Percentiles rank a stretch among this genome's conserved stretches.
phyloP scores from a whole-genome alignment of 1,140 invertebrate species.

The Macrotrachela quadricornifera region DNA sequence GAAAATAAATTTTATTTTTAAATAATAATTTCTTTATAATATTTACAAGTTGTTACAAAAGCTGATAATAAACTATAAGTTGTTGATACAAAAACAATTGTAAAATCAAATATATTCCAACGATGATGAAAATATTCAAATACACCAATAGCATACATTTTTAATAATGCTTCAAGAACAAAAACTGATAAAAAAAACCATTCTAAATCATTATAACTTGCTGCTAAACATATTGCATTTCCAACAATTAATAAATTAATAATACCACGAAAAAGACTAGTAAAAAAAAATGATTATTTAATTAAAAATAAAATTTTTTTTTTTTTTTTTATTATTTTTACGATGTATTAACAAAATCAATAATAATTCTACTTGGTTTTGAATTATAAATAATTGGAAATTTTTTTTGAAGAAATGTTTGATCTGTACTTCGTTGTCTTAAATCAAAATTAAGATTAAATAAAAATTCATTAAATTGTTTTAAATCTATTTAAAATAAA shows the following conservation, averaged over 20 bases:
- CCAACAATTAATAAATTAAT: constrained; percentile 35
- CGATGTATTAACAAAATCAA: constrained; percentile 27
- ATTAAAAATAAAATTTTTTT: no score
- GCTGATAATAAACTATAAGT: no score
- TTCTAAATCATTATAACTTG: constrained; percentile 14
- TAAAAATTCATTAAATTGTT: no score
- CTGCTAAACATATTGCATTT: constrained; percentile 25
- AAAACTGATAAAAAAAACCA: constrained; percentile 33
- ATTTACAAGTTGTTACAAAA: no score
- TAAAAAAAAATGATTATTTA: constrained; percentile 24
- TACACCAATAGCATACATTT: constrained; percentile 32
- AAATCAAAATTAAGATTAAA: no score
- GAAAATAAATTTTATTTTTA: no score
- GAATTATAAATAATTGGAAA: constrained; percentile 20
- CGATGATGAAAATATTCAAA: constrained; percentile 27
- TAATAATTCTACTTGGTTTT: constrained; percentile 19
- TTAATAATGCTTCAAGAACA: constrained; percentile 32
- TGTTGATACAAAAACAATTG: no score
- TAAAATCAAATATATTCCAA: constrained; percentile 34
- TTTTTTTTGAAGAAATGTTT: constrained; percentile 10
- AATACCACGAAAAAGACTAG: constrained; percentile 33
- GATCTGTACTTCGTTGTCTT: no score
- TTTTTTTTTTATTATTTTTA: no score
- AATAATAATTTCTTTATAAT: no score
- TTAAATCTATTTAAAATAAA: no score